A percentile compares a stretch with the other conserved stretches of the same genome.
Evolutionary conservation across 2,888 invertebrate genomes (phyloP).

Genomic region (Lysandra bellargus): DNA sequence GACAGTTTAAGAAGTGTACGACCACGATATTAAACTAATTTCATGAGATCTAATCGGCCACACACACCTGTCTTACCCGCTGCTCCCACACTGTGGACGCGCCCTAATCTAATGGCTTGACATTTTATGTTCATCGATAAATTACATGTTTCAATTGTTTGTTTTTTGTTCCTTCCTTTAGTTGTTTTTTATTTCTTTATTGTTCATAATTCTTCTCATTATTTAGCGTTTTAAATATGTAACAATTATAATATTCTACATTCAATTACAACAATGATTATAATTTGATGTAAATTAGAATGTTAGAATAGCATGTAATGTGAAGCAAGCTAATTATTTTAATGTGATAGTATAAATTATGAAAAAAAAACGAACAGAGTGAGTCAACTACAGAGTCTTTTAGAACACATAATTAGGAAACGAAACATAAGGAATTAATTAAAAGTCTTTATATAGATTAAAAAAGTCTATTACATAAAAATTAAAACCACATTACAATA

Average conservation of each 20-base stretch:
- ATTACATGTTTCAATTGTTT: constrained; percentile 51
- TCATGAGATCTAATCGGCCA: constrained; percentile 26
- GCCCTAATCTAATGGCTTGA: constrained; percentile 32
- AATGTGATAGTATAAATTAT: neutral
- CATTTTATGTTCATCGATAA: constrained; percentile 48
- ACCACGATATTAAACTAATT: constrained; percentile 33
- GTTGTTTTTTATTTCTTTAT: constrained; percentile 37
- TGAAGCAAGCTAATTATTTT: constrained; percentile 2
- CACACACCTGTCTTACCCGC: constrained; percentile 33
- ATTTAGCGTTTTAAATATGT: neutral
- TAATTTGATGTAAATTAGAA: constrained; percentile 12
- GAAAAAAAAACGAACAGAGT: neutral
- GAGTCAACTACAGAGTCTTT: neutral
- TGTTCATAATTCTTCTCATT: constrained; percentile 10
- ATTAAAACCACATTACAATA: no score
- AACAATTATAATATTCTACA: neutral
- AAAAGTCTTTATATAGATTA: neutral
- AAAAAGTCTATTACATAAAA: neutral
- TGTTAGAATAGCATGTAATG: neutral
- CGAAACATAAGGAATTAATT: neutral
- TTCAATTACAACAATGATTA: constrained; percentile 36
- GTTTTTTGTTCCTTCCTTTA: constrained; percentile 51
- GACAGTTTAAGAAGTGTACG: constrained; percentile 26
- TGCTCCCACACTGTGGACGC: constrained; percentile 26
- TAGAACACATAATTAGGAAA: neutral